These are phyloP conservation scores for Oscheius sp. DNA, from an alignment of 2,888 invertebrate species.

Conservation along the genomic window DNA sequence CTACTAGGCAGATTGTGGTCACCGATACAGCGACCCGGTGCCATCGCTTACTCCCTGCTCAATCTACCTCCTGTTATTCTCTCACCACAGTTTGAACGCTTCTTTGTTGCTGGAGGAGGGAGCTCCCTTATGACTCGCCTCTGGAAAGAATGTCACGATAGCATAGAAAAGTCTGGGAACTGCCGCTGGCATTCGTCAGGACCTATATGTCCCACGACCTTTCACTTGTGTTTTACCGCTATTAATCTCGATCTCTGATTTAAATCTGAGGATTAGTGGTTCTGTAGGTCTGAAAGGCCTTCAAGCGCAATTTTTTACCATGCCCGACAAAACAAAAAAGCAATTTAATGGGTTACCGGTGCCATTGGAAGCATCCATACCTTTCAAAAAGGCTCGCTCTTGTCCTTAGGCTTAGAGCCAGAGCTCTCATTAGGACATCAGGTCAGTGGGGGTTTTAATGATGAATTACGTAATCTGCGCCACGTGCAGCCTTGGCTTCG, in stretches of 20 bases:
- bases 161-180: slow-evolving; percentile 28
- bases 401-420: slow-evolving; percentile 18
- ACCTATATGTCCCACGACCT: background rate
- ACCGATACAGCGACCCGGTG: slow-evolving; percentile 23
- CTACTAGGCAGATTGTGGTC: slow-evolving; percentile 33
- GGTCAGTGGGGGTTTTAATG: slow-evolving; percentile 36
- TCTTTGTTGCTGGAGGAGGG: background rate
- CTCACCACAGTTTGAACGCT: slow-evolving; percentile 22
- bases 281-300: slow-evolving; percentile 26
- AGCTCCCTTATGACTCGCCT: slow-evolving; percentile 7
- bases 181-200: slow-evolving; percentile 22
- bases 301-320: slow-evolving; percentile 7
- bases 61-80: too few relatives aligned
- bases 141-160: slow-evolving; percentile 20
- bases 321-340: slow-evolving; percentile 23
- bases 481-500: slow-evolving; percentile 29
- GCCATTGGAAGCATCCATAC: slow-evolving; percentile 22
- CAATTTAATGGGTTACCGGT: slow-evolving; percentile 20
- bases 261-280: slow-evolving; percentile 6
- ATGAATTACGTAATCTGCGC: slow-evolving; percentile 35
- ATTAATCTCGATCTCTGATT: slow-evolving; percentile 20
- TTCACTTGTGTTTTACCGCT: background rate
- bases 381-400: slow-evolving; percentile 11
- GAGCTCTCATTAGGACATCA: slow-evolving; percentile 30
- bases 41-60: background rate